phyloP scores from a whole-genome alignment of 1,140 invertebrate species.

The Hesperophylax magnus region DNA sequence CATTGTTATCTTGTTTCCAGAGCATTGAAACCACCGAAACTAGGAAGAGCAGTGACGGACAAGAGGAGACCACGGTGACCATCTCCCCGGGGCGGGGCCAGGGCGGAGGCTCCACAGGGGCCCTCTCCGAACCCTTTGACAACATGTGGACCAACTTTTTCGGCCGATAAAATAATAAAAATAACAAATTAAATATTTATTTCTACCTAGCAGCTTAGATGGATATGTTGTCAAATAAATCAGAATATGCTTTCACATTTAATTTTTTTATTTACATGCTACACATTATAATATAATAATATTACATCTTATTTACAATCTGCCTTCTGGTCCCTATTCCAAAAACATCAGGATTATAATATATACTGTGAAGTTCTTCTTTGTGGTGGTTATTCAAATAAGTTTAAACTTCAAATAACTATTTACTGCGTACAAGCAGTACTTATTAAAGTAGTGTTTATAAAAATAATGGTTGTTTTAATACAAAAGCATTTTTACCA shows the following conservation, averaged over 20 bases:
- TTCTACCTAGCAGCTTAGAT: not conserved
- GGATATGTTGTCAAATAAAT: constrained; percentile 1
- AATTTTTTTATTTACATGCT: constrained; percentile 45
- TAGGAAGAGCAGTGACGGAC: constrained; percentile 68
- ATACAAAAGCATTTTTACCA: too few relatives aligned
- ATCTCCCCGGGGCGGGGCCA: constrained; percentile 40
- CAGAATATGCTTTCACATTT: constrained; percentile 44
- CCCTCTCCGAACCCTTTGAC: constrained; percentile 64
- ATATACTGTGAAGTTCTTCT: too few relatives aligned
- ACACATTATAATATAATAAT: not conserved
- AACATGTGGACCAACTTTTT: constrained; percentile 57
- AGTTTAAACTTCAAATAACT: too few relatives aligned
- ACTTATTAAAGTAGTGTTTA: too few relatives aligned
- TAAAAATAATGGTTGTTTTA: too few relatives aligned
- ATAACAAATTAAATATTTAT: not conserved
- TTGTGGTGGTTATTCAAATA: too few relatives aligned
- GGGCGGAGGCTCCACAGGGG: not conserved
- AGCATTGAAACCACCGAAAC: constrained; percentile 66
- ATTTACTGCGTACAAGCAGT: too few relatives aligned
- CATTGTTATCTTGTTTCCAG: constrained; percentile 47
- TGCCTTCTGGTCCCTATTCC: constrained; percentile 54
- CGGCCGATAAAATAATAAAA: constrained; percentile 32
- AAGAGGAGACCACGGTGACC: constrained; percentile 68
- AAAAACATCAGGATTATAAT: constrained; percentile 46
- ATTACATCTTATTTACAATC: constrained; percentile 49